These are phyloP conservation scores for Triplophysa dalaica DNA, from an alignment of 2,113 vertebrate genomes.

Conservation along the genomic window DNA sequence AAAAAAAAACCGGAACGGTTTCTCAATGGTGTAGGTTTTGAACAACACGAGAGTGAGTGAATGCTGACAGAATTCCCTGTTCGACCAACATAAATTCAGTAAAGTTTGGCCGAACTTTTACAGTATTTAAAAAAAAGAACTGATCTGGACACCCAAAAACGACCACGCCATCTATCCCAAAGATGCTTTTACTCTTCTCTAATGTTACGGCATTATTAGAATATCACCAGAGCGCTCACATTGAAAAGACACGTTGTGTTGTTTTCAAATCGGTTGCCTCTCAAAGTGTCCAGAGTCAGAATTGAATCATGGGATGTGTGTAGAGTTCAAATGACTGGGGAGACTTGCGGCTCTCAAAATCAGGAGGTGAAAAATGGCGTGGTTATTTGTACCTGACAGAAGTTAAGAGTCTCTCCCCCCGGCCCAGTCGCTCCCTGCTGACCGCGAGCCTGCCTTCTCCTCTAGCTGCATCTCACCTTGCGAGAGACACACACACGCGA, in stretches of 20 bases:
- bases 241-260: constrained; percentile 29
- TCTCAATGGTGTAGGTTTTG: no score
- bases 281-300: constrained; percentile 62
- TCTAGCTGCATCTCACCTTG: constrained; percentile 77
- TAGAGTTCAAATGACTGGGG: constrained; percentile 76
- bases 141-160: background rate
- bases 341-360: constrained; percentile 78
- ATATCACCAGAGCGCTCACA: background rate
- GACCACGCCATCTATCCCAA: background rate
- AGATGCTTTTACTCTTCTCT: background rate
- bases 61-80: no score
- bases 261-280: constrained; percentile 54
- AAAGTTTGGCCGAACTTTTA: background rate
- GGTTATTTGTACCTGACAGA: constrained; percentile 83
- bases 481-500: constrained; percentile 57
- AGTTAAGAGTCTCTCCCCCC: constrained; percentile 81
- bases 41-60: no score
- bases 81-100: no score
- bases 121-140: background rate
- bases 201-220: constrained; percentile 22
- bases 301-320: constrained; percentile 73
- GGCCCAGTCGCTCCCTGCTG: constrained; percentile 74
- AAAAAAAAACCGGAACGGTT: no score
- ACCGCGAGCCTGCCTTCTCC: constrained; percentile 73
- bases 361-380: constrained; percentile 78